phyloP scores from a whole-genome alignment of 1,140 invertebrate genomes.

The Drosophila funebris region DNA sequence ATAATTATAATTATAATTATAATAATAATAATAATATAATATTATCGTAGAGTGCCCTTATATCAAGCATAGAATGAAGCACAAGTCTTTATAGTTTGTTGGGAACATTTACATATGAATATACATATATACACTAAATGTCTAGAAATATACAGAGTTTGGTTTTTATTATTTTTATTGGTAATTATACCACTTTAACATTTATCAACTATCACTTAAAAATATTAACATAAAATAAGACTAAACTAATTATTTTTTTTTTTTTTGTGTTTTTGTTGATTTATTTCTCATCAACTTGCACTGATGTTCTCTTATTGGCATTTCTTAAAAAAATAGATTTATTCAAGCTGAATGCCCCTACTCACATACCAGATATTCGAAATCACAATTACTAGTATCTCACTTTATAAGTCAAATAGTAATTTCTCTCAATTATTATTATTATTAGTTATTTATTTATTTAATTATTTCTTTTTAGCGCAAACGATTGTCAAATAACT shows the following conservation, averaged over 20 bases:
- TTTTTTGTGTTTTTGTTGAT: not conserved
- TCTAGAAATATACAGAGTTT: slow-evolving; percentile 62
- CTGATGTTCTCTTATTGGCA: not conserved
- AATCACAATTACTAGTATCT: slow-evolving; percentile 45
- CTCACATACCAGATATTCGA: slow-evolving; percentile 1
- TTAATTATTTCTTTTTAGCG: slow-evolving; percentile 12
- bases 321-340: slow-evolving; percentile 33
- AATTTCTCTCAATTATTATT: slow-evolving; percentile 11
- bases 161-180: slow-evolving; percentile 12
- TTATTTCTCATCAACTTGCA: slow-evolving; percentile 8
- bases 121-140: slow-evolving; percentile 44
- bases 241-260: not conserved
- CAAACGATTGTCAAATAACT: slow-evolving; percentile 56
- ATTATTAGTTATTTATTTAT: too few relatives aligned
- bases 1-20: too few relatives aligned
- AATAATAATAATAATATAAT: too few relatives aligned
- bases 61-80: slow-evolving; percentile 78
- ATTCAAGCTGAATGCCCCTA: not conserved
- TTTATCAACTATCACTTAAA: slow-evolving; percentile 24
- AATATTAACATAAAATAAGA: slow-evolving; percentile 3
- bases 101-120: slow-evolving; percentile 71
- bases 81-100: slow-evolving; percentile 79
- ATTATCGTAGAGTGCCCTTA: slow-evolving; percentile 75
- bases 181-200: slow-evolving; percentile 31
- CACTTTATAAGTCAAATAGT: slow-evolving; percentile 44